Evolutionary conservation across 2,113 vertebrate species (phyloP), one percentile per base, ranked within the genome.

Genomic region (Calidris pygmaea): DNA sequence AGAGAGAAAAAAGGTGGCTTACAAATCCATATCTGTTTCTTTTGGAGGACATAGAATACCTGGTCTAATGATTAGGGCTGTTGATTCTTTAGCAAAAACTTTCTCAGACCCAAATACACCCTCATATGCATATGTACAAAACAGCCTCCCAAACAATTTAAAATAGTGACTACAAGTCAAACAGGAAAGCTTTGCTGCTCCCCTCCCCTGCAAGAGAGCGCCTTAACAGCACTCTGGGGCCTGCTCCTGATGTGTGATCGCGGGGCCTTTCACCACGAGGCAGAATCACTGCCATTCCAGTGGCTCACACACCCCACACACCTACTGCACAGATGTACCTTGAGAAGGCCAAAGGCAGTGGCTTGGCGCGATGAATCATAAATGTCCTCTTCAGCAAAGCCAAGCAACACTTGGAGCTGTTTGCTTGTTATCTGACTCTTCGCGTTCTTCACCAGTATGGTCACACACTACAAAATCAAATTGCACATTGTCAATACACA

Each of bases 321-420:
- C 21, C 29, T 17, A 22, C n/a, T 70, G 48, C 29, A 50, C 39
- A 85, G 22, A 71, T 80, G 72, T 97, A 99, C 99, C 99, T 99
- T 99, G 7, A 99, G 98, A 94, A 99, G 98, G 45, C 99, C 98
- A 41, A 99, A 99, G 9, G 99, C 99, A 1, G 99, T 99, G 45
- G 99, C 99, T 95, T 99, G 99, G 66, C 99, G 98, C 7, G 99
- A 98, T 35, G 98, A 98, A 71, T 99, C 99, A 23, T 99, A 99
- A 89, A 99, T 99, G 97, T 99, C 99, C 95, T 99, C 99, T 96
- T 99, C 99, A 1, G 99, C 99, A 52, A 99, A 99, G 58, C 99
- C 99, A 82, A 99, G 98, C 74, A 99, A 97, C 85, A 99, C 99
- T 29, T 99, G 99, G 55, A 99, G 98, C 71, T 99, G 99, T 6